Evolutionary conservation across 2,797 vertebrate species (phyloP).

Genomic region (Periparus ater): DNA sequence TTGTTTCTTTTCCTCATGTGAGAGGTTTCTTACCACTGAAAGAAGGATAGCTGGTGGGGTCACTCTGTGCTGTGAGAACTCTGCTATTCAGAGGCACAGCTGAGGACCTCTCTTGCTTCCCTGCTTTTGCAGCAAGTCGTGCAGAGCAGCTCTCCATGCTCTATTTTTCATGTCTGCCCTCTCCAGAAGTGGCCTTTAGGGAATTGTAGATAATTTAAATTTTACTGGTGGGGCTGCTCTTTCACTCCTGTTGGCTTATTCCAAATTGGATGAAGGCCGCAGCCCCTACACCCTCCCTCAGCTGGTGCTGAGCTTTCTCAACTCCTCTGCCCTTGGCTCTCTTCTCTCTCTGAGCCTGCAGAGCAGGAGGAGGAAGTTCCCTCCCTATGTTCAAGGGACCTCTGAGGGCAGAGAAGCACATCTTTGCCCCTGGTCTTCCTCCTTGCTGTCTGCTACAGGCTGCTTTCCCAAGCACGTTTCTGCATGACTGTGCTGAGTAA

Average conservation of each 20-base stretch:
- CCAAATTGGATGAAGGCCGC: background rate
- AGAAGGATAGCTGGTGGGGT: background rate
- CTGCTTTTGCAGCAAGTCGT: background rate
- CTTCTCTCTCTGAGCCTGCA: background rate
- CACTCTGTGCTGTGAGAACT: background rate
- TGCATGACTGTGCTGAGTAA: accelerated
- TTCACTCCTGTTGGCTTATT: background rate
- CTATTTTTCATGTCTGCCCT: background rate
- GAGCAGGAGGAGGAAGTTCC: background rate
- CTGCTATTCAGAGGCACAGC: background rate
- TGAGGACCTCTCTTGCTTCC: background rate
- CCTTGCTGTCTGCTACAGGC: background rate
- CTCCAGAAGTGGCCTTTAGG: background rate
- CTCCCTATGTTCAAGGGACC: background rate
- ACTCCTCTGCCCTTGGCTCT: accelerated
- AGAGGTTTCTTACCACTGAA: background rate
- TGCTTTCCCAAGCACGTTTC: background rate
- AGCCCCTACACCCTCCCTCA: accelerated
- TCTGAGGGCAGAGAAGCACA: background rate
- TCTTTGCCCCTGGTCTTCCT: background rate
- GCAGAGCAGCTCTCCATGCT: background rate
- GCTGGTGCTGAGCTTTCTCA: background rate
- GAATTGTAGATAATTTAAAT: background rate
- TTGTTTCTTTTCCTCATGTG: background rate
- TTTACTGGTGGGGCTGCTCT: background rate